Evolutionary conservation across 2,797 vertebrate species (phyloP).

Genomic region (Hydrolagus colliei): DNA sequence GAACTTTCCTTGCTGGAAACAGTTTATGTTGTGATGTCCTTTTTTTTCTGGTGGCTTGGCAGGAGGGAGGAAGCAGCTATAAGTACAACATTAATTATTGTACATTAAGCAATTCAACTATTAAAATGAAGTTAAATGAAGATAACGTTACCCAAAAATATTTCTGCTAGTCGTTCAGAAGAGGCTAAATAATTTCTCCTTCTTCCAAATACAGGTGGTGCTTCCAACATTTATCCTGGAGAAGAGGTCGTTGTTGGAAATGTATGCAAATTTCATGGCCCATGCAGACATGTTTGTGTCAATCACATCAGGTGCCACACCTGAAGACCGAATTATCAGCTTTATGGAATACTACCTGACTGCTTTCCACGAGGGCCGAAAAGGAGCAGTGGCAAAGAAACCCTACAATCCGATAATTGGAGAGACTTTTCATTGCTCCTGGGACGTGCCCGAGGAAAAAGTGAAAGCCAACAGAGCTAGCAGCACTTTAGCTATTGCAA

Average conservation of each 20-base stretch:
- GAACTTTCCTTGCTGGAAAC: too few relatives aligned
- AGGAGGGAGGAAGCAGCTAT: neutral
- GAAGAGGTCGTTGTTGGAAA: conserved; percentile 88
- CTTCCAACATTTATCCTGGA: conserved; percentile 91
- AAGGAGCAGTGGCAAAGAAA: conserved; percentile 86
- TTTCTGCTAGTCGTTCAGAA: neutral
- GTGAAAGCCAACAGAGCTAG: conserved; percentile 62
- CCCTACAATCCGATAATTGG: conserved; percentile 91
- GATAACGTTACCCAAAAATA: too few relatives aligned
- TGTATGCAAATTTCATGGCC: conserved; percentile 94
- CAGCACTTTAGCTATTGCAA: conserved; percentile 41
- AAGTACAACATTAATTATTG: too few relatives aligned
- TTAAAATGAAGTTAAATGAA: neutral
- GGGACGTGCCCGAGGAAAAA: conserved; percentile 78
- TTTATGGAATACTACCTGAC: conserved; percentile 92
- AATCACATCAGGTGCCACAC: conserved; percentile 67
- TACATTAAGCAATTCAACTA: neutral
- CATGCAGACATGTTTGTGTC: conserved; percentile 88
- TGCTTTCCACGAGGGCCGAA: conserved; percentile 86
- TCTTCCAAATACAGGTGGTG: conserved; percentile 67
- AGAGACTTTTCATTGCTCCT: conserved; percentile 89
- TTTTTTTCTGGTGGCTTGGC: too few relatives aligned
- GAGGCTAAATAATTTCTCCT: conserved; percentile 36
- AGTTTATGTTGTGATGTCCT: too few relatives aligned
- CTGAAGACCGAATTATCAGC: conserved; percentile 80